Base-by-base conservation (phyloP, 2,113 vertebrate genomes). In the Rhipidura dahli region DNA sequence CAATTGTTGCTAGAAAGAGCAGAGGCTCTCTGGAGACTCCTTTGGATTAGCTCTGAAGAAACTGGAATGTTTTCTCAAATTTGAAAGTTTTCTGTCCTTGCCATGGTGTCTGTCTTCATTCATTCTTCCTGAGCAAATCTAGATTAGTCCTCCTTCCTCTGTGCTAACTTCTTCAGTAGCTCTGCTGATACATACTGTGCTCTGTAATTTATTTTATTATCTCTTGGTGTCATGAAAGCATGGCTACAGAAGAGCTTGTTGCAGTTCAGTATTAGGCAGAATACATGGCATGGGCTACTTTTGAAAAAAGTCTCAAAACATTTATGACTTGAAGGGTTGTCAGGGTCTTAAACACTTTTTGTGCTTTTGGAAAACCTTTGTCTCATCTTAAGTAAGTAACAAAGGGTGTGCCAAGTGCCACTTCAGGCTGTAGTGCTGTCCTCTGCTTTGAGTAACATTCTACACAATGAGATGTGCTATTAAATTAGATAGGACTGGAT, bases 1-100 rank as follows among this genome's bases (percentile, higher is more conserved):
- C 4, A 23, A 53, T 39, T 80, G 33, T 95, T 95, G 64, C 68
- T 90, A 56, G 71, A 95, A 94, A 79, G 93, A 94, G 40, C 77
- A 86, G 27, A 92, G 50, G 4, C 21, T 88, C 83, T 79, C 65
- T 7, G 9, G 85, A 81, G 83, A 65, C 15, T 60, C 7, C 39
- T 84, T 79, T 82, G 83, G 92, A 71, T 86, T 73, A 86, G 33
- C 47, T 90, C 59, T 5, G 4, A 78, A 81, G 75, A 71, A 83
- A 5, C 14, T 86, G 59, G 28, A 90, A 60, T 88, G 22, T 20
- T 70, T 83, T 72, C 69, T 59, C 10, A 18, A 69, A 73, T 78
- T 10, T 59, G 14, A 35, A 83, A 51, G 22, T 50, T 64, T 75
- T 64, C 39, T 78, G 10, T 73, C 49, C 24, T 78, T 56, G 15